A percentile compares a stretch with the other conserved stretches of the same genome.
phyloP scores from a whole-genome alignment of 2,113 vertebrate species.

The Rynchops niger region DNA sequence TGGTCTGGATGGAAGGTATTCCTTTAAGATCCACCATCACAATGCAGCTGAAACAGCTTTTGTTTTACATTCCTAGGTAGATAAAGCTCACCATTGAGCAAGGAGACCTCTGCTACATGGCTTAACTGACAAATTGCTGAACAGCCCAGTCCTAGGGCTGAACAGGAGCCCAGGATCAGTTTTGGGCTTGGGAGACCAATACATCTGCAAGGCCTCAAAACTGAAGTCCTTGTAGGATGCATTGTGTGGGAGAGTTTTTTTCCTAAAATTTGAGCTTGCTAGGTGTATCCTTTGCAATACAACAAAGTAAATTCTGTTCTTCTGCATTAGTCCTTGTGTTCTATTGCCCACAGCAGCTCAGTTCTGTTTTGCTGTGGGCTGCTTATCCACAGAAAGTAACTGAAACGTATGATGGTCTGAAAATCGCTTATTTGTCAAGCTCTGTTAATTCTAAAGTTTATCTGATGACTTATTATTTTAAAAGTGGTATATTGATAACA shows the following conservation, averaged over 20 bases:
- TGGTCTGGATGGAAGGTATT: neutral
- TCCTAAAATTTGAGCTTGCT: neutral
- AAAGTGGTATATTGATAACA: neutral
- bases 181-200: neutral
- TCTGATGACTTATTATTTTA: neutral
- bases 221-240: neutral
- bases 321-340: neutral
- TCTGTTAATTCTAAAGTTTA: neutral
- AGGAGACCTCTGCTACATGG: neutral
- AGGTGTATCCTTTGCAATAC: neutral
- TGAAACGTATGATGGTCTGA: neutral
- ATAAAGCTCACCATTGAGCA: neutral
- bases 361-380: neutral
- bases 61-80: neutral
- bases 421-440: neutral
- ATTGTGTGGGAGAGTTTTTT: neutral
- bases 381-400: neutral
- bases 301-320: neutral
- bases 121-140: neutral
- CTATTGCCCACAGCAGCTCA: neutral
- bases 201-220: neutral
- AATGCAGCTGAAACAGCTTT: neutral
- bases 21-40: neutral
- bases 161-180: neutral
- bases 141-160: neutral